Evolutionary conservation across 2,113 vertebrate genomes (phyloP).

Genomic region (Echinops telfairi): DNA sequence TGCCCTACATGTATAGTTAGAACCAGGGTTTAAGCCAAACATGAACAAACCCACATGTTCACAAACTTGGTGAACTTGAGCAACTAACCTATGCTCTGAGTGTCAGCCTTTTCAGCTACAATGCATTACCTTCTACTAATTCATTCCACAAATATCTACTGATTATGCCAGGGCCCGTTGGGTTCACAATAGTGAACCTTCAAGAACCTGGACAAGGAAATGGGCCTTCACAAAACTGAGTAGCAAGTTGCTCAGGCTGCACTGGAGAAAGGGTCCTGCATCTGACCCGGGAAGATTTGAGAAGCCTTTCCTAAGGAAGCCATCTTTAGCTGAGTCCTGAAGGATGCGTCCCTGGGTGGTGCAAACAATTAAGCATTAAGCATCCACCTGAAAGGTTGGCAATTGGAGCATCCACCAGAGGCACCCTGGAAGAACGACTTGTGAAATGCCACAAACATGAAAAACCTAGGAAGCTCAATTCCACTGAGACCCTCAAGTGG

Average conservation of each 20-base stretch:
- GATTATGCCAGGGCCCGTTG: neutral
- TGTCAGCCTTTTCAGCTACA: neutral
- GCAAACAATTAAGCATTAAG: neutral
- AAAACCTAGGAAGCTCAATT: neutral
- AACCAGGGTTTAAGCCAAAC: neutral
- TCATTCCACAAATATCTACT: neutral
- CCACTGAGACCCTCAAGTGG: neutral
- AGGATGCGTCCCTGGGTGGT: neutral
- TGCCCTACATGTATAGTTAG: neutral
- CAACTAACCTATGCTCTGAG: neutral
- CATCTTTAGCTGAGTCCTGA: neutral
- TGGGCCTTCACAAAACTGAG: neutral
- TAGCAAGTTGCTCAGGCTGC: rapidly evolving
- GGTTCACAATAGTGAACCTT: neutral
- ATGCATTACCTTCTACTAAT: neutral
- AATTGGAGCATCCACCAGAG: neutral
- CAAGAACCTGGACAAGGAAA: neutral
- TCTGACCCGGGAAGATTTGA: neutral
- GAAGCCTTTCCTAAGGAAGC: neutral
- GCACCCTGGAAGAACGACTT: neutral
- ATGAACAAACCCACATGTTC: neutral
- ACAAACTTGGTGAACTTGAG: neutral
- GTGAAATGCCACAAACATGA: neutral
- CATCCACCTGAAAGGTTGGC: neutral
- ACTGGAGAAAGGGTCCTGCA: neutral